Base-by-base conservation (phyloP, 2,888 invertebrate genomes). In the Lepetodrilus schrolli region DNA sequence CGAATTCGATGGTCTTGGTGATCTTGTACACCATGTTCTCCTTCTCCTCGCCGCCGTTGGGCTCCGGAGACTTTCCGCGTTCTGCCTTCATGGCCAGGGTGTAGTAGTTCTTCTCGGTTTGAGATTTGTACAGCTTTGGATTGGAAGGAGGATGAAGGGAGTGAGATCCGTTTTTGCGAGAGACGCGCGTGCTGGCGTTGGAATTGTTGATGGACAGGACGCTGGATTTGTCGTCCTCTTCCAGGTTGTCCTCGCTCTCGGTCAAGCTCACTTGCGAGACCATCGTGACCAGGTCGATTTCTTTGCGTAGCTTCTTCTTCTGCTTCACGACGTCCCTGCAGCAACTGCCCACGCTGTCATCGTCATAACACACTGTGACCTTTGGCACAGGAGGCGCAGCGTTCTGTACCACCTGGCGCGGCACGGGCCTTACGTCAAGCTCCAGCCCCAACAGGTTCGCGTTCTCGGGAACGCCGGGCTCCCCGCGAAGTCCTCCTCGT, bases 1-100 rank as follows among this genome's bases (percentile, higher is more conserved):
- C 82, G 73, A 82, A 79, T 51, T 84, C 84, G 5, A 81, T 72
- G 7, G 82, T 82, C 66, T 82, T 84, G 36, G 80, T 84, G 34
- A 82, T 82, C 73, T 83, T 83, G 47, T 74, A 72, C 1, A 72
- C 17, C 30, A 65, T 21, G 17, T 65, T 49, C 23, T 38, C 43
- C 21, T 38, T 43, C 23, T 26, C 30, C 10, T 68, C 47, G 1
- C 23, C 47, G 23, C 23, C 43, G 26, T 26, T 68, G n/a, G 26
- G 23, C 20, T 47, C 68, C n/a, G 47, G 38, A 7, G 30, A 43
- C 75, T 77, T 58, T 74, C 76, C 74, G 71, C 65, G 23, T 73
- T 76, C 17, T 76, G 76, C 51, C 78, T 78, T 49, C 82, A 72
- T 68, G 0, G 83, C 78, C 21, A 83, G 66, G 72, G 82, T 82